Base-by-base conservation (phyloP, 2,888 invertebrate species). In the Chymomyza amoena region DNA sequence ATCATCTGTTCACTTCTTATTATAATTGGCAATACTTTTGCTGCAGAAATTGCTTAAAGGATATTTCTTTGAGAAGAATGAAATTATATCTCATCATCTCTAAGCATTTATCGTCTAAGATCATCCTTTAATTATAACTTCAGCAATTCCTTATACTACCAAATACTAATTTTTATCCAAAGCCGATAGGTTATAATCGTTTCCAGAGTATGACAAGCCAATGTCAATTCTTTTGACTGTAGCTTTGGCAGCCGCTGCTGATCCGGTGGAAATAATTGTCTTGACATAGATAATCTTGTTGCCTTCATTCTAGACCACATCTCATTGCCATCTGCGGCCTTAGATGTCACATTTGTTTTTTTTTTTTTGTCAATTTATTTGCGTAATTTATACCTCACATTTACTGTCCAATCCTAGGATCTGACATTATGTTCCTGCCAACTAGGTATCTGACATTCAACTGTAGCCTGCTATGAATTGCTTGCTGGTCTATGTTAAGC, bases 251-350 rank as follows among this genome's bases (percentile, higher is more conserved):
- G 52, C n/a, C 70, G 68, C 76, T 79, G 78, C 84, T 80, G 89
- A 89, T 83, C 84, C 83, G 81, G 86, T 80, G 86, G 81, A 89
- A 89, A 81, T 89, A 87, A 89, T 88, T 89, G 88, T 88, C 87
- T 83, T 89, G 87, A 84, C 89, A 87, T 79, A 87, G 85, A 84
- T 89, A 87, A 89, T 89, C 89, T 89, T 69, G 88, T 88, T 89
- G 89, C 83, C 89, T 83, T 81, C 52, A 62, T 16, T 13, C 56
- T 28, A 25, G 54, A 57, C 52, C 18, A 28, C 25, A 51, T 32
- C 45, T 51, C 51, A 6, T 9, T 28, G 18, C 51, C 20, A 63
- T 25, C 51, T n/a, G 63, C 16, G 6, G 50, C 32, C 6, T 18
- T 59, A 18, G 50, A 20, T 6, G 59, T 28, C 50, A 66, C 61